Base-by-base conservation (phyloP, 2,113 vertebrate species). In the Chauna torquata region DNA sequence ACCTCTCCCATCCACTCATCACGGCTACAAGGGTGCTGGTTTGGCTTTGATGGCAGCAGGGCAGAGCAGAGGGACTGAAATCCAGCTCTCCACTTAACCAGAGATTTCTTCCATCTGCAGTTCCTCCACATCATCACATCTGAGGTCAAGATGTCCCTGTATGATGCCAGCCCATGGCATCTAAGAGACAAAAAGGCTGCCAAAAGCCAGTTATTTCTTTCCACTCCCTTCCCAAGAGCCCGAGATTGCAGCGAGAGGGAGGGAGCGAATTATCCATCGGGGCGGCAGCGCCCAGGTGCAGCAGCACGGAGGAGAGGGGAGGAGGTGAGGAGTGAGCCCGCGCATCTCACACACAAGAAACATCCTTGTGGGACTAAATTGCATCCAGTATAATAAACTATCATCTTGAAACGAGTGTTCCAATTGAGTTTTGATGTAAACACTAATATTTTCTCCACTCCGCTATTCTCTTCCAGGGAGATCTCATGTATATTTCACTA, bases 341-440 rank as follows among this genome's bases (percentile, higher is more conserved):
- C 23, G 19, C 86, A 78, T 92, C 89, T 86, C 92, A 78, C 18
- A 55, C 77, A 66, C 80, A 86, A 90, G 58, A 96, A 96, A 85
- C 91, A 95, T 93, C 85, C 96, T 96, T 72, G 47, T 44, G 92
- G 95, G 88, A 94, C 97, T 97, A 96, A 96, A 97, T 96, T 96
- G 94, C 94, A 89, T 95, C 96, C 94, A 58, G 79, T 91, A 91
- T 98, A 98, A 98, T 98, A 98, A 98, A 98, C 97, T 95, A 97
- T 97, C 98, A 95, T 97, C 97, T 94, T 62, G 86, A 96, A 98
- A 98, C 59, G 97, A 98, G 97, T 96, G 95, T 82, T 97, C 95
- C 98, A 96, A 97, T 98, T 97, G 98, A 98, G 98, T 97, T 98
- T 98, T 97, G 98, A 98, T 98, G 98, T 98, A 98, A 98, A 98